These are phyloP conservation scores for Aspidoscelis tigris DNA, from an alignment of 2,113 vertebrate species.

Conservation along the genomic window DNA sequence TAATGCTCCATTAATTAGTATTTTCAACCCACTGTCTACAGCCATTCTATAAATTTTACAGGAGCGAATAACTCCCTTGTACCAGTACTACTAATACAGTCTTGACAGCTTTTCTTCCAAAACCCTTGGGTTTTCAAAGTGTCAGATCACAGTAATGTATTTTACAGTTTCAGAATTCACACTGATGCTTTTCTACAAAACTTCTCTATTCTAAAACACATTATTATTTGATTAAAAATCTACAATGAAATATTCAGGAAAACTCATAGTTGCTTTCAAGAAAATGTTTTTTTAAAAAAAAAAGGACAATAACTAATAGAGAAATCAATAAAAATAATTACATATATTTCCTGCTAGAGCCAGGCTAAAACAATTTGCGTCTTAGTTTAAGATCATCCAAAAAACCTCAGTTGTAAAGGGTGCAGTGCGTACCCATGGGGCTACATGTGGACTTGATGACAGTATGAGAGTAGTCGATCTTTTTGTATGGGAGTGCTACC, in stretches of 20 bases:
- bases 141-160: neutral
- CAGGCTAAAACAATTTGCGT: neutral
- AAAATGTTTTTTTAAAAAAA: too few relatives aligned
- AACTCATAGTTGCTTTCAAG: neutral
- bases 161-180: neutral
- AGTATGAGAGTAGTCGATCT: too few relatives aligned
- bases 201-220: neutral
- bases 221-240: neutral
- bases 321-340: neutral
- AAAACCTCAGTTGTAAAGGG: too few relatives aligned
- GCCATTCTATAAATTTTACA: slow-evolving; percentile 59
- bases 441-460: too few relatives aligned
- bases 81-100: slow-evolving; percentile 37
- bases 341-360: neutral
- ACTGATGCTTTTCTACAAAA: neutral
- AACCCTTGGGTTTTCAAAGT: slow-evolving; percentile 38
- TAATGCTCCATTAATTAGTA: slow-evolving; percentile 51
- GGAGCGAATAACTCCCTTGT: slow-evolving; percentile 61
- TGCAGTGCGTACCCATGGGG: too few relatives aligned
- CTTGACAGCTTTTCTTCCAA: slow-evolving; percentile 43
- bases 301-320: neutral
- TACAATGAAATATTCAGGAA: neutral
- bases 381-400: neutral
- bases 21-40: slow-evolving; percentile 55
- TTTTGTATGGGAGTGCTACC: too few relatives aligned